These are phyloP conservation scores for Cacatua alba DNA, from an alignment of 2,113 vertebrate species.

Conservation along the genomic window DNA sequence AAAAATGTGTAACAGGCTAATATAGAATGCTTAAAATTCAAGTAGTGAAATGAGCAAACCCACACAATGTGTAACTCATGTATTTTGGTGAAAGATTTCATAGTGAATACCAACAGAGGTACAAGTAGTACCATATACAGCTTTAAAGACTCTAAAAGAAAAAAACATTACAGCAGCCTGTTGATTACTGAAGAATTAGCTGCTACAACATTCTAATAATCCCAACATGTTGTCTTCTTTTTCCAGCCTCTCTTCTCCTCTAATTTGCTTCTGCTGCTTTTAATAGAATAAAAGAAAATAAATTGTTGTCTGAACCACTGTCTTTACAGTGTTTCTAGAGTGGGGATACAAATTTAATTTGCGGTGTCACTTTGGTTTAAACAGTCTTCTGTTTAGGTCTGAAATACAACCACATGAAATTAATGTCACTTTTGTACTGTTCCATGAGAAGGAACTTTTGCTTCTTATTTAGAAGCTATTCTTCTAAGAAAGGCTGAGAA, in stretches of 20 bases:
- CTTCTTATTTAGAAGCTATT: conserved; percentile 17
- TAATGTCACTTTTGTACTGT: conserved; percentile 40
- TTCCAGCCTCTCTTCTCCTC: neutral
- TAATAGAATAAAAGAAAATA: conserved; percentile 59
- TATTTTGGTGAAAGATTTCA: neutral
- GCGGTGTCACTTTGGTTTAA: conserved; percentile 50
- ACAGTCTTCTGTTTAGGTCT: conserved; percentile 50
- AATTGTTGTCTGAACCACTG: conserved; percentile 46
- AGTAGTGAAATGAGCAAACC: neutral
- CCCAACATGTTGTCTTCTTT: conserved; percentile 23
- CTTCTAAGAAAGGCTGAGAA: conserved; percentile 1
- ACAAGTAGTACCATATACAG: neutral
- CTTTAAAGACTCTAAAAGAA: neutral
- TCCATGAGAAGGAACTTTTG: conserved; percentile 44
- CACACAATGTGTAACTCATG: neutral
- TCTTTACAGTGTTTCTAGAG: conserved; percentile 39
- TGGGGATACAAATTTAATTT: conserved; percentile 38
- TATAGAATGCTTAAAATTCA: neutral
- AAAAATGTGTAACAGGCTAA: neutral
- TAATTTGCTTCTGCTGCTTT: conserved; percentile 51
- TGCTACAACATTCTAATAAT: conserved; percentile 12
- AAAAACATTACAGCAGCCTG: neutral
- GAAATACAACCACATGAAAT: conserved; percentile 26
- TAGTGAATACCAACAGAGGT: neutral
- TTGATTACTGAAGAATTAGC: conserved; percentile 29